Conservation (phyloP, 2,797 vertebrate species). For the Dromococcyx pavoninus region DNA sequence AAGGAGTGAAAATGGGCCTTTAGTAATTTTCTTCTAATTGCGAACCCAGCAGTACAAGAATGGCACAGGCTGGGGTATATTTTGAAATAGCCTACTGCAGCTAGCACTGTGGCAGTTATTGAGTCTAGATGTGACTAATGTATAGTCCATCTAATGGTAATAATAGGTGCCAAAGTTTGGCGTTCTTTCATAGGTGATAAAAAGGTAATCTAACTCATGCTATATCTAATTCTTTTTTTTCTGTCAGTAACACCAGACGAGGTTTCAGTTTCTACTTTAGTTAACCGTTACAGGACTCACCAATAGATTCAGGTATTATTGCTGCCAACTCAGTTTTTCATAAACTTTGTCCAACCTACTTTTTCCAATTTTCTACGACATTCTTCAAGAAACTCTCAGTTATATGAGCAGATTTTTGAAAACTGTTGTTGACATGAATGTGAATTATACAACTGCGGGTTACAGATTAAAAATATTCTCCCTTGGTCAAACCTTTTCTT, state of each 20-base stretch:
- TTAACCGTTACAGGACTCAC: neutral
- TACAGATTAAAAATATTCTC: neutral
- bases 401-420: neutral
- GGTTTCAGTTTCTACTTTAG: neutral
- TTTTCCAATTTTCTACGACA: neutral
- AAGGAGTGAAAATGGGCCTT: slow-evolving; percentile 23
- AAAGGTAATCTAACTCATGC: slow-evolving; percentile 44
- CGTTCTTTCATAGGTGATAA: slow-evolving; percentile 7
- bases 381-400: neutral
- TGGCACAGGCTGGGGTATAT: neutral
- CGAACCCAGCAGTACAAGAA: slow-evolving; percentile 25
- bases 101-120: slow-evolving; percentile 14
- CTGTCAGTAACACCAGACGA: neutral
- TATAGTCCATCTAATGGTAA: neutral
- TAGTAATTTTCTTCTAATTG: slow-evolving; percentile 58
- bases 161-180: slow-evolving; percentile 10
- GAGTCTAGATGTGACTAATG: neutral
- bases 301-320: neutral
- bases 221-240: neutral
- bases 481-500: neutral
- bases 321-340: neutral
- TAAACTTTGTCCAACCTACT: neutral
- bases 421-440: neutral
- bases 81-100: slow-evolving; percentile 24
- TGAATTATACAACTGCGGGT: neutral